Percentiles rank a stretch among this genome's conserved stretches.
phyloP scores from a whole-genome alignment of 2,797 vertebrate species.

The Labeo calbasu region DNA sequence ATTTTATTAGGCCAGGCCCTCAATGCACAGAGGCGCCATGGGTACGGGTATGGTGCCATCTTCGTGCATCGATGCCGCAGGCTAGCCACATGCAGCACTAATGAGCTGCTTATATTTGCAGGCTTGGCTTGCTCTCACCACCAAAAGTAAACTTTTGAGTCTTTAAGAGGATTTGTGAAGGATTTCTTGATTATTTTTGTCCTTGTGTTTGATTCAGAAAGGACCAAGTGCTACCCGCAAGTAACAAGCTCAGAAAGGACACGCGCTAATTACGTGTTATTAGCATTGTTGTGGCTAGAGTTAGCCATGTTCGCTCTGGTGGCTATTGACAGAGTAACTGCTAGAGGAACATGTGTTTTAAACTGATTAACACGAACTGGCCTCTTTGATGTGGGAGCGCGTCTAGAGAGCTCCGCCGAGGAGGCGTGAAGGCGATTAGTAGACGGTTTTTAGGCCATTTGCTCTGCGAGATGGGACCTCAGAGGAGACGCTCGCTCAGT shows the following conservation, averaged over 20 bases:
- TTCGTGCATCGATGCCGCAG: conserved; percentile 69
- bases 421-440: conserved; percentile 65
- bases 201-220: conserved; percentile 53
- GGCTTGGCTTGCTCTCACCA: conserved; percentile 74
- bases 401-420: conserved; percentile 58
- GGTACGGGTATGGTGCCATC: conserved; percentile 69
- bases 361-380: conserved; percentile 70
- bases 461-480: conserved; percentile 47
- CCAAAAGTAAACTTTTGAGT: conserved; percentile 80
- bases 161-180: conserved; percentile 36
- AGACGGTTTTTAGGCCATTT: conserved; percentile 59
- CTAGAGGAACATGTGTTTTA: conserved; percentile 67
- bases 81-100: conserved; percentile 76
- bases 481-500: conserved; percentile 57
- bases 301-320: conserved; percentile 69
- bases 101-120: conserved; percentile 79
- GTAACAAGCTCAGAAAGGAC: conserved; percentile 58
- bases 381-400: conserved; percentile 69
- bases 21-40: conserved; percentile 65
- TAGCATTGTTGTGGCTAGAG: conserved; percentile 71
- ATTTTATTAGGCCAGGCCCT: conserved; percentile 71
- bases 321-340: conserved; percentile 66
- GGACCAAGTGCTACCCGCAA: neutral
- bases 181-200: conserved; percentile 11
- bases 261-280: conserved; percentile 76